These are phyloP conservation scores for Apamea epomidion DNA, from an alignment of 2,888 invertebrate species.

Conservation along the genomic window DNA sequence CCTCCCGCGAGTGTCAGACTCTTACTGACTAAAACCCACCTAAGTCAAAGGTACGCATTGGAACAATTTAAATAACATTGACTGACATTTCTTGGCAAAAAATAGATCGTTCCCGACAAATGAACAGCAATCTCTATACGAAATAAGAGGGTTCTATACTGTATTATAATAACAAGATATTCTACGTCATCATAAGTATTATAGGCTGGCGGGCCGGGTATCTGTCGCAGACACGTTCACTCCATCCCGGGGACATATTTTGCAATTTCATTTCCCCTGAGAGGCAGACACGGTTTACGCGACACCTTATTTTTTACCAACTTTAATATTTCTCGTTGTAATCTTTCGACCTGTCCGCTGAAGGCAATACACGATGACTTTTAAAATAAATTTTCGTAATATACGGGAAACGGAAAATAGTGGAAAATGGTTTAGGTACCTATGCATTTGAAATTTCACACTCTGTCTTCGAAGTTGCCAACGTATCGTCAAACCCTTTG, in stretches of 20 bases:
- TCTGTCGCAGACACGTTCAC: slow-evolving; percentile 76
- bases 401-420: slow-evolving; percentile 10
- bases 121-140: slow-evolving; percentile 49
- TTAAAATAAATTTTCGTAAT: slow-evolving; percentile 37
- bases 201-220: slow-evolving; percentile 56
- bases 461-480: background rate
- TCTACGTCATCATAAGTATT: slow-evolving; percentile 52
- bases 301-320: slow-evolving; percentile 82
- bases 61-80: background rate
- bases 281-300: slow-evolving; percentile 77
- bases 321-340: slow-evolving; percentile 82
- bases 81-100: slow-evolving; percentile 18
- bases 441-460: background rate
- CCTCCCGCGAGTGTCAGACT: too few relatives aligned
- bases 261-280: slow-evolving; percentile 87
- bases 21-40: too few relatives aligned
- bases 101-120: slow-evolving; percentile 26
- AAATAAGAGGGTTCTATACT: slow-evolving; percentile 44
- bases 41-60: background rate
- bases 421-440: background rate
- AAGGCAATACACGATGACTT: slow-evolving; percentile 60
- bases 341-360: slow-evolving; percentile 76
- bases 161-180: slow-evolving; percentile 53
- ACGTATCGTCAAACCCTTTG: background rate
- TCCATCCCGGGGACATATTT: slow-evolving; percentile 82